A percentile compares a stretch with the other conserved stretches of the same genome.
Conservation (phyloP, 2,113 vertebrate genomes). For the Ciconia stormi region DNA sequence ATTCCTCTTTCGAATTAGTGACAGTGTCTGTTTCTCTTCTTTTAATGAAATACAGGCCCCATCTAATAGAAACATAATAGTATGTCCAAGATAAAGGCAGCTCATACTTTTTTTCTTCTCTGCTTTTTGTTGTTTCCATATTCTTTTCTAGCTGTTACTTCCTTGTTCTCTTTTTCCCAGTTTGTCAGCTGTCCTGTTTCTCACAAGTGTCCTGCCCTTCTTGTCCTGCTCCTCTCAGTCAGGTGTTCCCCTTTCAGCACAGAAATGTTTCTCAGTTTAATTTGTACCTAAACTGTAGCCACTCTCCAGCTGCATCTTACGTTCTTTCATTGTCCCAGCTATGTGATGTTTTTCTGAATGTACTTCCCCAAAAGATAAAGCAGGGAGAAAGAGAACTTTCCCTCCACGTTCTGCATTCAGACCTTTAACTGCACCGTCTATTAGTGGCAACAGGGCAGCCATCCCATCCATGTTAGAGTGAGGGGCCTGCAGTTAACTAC, state of each 20-base stretch:
- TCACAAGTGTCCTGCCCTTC: background rate
- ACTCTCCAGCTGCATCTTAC: background rate
- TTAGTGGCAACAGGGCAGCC: background rate
- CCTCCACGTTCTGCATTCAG: background rate
- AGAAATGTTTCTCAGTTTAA: background rate
- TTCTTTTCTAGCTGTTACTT: background rate
- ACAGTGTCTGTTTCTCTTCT: too few species aligned
- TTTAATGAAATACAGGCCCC: background rate
- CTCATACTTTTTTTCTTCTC: background rate
- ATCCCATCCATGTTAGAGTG: background rate
- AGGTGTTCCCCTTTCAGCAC: background rate
- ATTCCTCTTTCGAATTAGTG: background rate
- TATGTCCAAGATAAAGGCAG: background rate
- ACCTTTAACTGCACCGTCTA: accelerated
- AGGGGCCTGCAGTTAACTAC: background rate
- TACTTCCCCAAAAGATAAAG: background rate
- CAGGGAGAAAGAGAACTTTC: background rate
- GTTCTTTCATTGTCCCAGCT: background rate
- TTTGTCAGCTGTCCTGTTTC: background rate
- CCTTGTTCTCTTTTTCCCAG: background rate
- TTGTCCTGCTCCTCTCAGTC: background rate
- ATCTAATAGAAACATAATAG: background rate
- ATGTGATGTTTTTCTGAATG: background rate
- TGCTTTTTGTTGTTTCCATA: background rate
- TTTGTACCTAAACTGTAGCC: background rate